A percentile compares a stretch with the other conserved stretches of the same genome.
Conservation (phyloP, 2,797 vertebrate genomes). For the Syngnathus acus region DNA sequence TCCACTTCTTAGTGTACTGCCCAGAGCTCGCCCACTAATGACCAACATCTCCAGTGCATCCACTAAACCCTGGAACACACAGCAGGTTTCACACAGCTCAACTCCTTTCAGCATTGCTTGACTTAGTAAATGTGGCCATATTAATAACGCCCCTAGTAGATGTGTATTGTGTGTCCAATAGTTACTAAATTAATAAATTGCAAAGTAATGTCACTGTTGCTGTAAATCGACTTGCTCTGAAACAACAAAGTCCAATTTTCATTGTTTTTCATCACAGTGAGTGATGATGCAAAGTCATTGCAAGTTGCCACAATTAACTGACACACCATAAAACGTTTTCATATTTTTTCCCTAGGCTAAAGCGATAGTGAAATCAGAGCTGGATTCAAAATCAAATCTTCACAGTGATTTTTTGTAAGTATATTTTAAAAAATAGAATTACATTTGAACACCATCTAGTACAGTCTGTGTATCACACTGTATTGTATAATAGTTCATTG, state of each 20-base stretch:
- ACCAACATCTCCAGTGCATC: constrained; percentile 21
- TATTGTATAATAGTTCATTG: neutral
- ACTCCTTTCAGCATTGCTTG: neutral
- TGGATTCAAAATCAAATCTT: constrained; percentile 25
- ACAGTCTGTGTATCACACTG: neutral
- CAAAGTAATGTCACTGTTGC: constrained; percentile 25
- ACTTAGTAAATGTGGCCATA: neutral
- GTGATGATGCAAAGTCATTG: neutral
- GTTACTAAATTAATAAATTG: constrained; percentile 58
- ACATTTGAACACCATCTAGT: neutral
- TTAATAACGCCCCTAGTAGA: neutral
- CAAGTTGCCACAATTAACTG: neutral
- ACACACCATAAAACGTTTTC: neutral
- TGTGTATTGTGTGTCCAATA: constrained; percentile 37
- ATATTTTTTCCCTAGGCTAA: constrained; percentile 55
- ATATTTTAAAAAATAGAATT: neutral
- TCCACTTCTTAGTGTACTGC: constrained; percentile 61
- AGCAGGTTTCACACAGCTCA: constrained; percentile 61
- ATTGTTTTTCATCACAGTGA: neutral
- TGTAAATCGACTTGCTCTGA: constrained; percentile 25
- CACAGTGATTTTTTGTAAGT: constrained; percentile 58
- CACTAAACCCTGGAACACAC: constrained; percentile 64
- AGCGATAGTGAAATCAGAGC: constrained; percentile 56
- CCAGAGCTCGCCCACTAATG: constrained; percentile 43
- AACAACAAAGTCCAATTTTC: constrained; percentile 20